Conservation (phyloP, 1,140 invertebrate species). For the Magallana gigas region DNA sequence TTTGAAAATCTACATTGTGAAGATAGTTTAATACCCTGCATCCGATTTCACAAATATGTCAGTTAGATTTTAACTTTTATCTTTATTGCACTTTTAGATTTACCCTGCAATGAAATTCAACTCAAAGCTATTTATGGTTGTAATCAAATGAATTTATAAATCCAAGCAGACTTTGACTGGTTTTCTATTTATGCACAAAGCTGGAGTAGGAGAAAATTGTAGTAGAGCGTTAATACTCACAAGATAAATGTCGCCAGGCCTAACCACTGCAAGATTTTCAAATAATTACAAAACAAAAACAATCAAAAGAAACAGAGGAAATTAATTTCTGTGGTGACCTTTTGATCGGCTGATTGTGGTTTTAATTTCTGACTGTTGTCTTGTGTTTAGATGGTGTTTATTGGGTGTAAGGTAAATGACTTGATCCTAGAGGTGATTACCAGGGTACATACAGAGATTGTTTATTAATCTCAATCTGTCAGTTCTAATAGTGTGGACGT, state of each 20-base stretch:
- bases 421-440: not conserved
- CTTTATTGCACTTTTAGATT: no score
- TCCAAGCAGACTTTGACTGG: no score
- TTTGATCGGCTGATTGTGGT: not conserved
- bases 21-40: no score
- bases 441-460: not conserved
- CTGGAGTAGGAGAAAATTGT: no score
- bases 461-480: not conserved
- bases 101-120: no score
- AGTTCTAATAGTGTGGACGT: not conserved
- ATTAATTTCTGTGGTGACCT: constrained; percentile 21
- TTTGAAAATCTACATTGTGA: no score
- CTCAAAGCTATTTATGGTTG: no score
- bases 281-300: not conserved
- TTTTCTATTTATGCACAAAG: no score
- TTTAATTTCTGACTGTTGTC: not conserved
- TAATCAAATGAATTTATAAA: no score
- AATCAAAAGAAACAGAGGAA: not conserved
- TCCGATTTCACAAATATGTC: no score
- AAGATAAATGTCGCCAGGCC: constrained; percentile 6
- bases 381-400: not conserved
- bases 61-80: no score
- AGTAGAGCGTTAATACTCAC: not conserved
- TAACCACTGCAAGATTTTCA: not conserved
- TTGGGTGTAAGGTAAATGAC: not conserved